A percentile compares a stretch with the other conserved stretches of the same genome.
Conservation (phyloP, 2,797 vertebrate genomes). For the Chelmon rostratus region DNA sequence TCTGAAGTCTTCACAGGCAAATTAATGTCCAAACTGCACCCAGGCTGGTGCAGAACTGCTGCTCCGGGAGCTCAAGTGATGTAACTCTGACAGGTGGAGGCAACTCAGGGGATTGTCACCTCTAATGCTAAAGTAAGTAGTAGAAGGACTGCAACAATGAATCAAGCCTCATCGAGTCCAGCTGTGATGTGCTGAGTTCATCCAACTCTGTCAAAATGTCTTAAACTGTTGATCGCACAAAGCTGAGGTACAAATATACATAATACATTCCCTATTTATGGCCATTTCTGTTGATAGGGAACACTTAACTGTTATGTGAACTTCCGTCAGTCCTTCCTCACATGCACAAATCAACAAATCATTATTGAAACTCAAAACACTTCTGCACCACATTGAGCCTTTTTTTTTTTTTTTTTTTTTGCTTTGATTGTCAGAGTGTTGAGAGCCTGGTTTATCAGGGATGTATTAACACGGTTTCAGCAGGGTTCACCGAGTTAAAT, state of each 20-base stretch:
- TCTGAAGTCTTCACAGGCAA: slow-evolving; percentile 14
- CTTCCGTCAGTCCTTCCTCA: too few relatives aligned
- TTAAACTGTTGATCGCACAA: neutral
- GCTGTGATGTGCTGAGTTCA: neutral
- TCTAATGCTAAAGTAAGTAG: slow-evolving; percentile 1
- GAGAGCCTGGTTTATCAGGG: too few relatives aligned
- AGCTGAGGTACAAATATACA: neutral
- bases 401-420: neutral
- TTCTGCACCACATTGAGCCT: neutral
- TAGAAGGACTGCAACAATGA: neutral
- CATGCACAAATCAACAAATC: too few relatives aligned
- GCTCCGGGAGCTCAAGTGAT: slow-evolving; percentile 4
- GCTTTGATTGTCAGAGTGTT: neutral
- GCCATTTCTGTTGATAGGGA: neutral
- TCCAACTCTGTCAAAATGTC: neutral
- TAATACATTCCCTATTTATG: neutral
- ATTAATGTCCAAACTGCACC: neutral
- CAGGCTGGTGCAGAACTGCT: neutral
- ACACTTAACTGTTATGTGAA: too few relatives aligned
- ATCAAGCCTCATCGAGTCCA: neutral
- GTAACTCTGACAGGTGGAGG: slow-evolving; percentile 9
- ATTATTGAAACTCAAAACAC: too few relatives aligned
- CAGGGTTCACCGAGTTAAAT: neutral
- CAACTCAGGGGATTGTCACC: slow-evolving; percentile 17
- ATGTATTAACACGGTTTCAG: neutral